These are phyloP conservation scores for Panurus biarmicus DNA, from an alignment of 2,113 vertebrate genomes.

Conservation along the genomic window DNA sequence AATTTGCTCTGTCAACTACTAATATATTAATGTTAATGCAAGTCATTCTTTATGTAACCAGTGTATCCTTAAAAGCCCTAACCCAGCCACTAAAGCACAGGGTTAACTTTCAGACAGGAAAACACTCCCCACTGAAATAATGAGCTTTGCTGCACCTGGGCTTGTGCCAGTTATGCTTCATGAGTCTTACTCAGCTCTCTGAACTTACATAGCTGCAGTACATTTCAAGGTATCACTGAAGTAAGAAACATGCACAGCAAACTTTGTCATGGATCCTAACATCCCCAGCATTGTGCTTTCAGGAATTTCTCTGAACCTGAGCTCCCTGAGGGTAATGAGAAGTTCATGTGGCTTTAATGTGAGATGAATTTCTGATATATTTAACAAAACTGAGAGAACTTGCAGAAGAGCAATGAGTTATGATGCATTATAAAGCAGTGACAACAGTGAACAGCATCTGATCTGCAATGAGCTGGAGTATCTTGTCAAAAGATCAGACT, in stretches of 20 bases:
- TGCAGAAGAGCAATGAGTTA: neutral
- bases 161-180: neutral
- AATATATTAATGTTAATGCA: neutral
- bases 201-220: neutral
- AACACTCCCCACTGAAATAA: neutral
- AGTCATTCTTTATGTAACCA: neutral
- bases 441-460: neutral
- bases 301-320: neutral
- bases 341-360: neutral
- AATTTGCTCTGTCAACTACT: neutral
- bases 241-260: neutral
- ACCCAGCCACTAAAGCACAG: neutral
- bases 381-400: neutral
- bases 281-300: neutral
- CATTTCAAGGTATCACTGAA: neutral
- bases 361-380: neutral
- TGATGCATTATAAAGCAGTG: neutral
- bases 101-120: neutral
- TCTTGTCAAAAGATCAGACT: neutral
- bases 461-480: neutral
- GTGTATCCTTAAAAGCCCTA: neutral
- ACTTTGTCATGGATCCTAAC: neutral
- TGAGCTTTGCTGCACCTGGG: neutral
- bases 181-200: neutral
- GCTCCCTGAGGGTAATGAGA: neutral